Evolutionary conservation across 2,888 invertebrate genomes (phyloP).

Genomic region (Ormia ochracea): DNA sequence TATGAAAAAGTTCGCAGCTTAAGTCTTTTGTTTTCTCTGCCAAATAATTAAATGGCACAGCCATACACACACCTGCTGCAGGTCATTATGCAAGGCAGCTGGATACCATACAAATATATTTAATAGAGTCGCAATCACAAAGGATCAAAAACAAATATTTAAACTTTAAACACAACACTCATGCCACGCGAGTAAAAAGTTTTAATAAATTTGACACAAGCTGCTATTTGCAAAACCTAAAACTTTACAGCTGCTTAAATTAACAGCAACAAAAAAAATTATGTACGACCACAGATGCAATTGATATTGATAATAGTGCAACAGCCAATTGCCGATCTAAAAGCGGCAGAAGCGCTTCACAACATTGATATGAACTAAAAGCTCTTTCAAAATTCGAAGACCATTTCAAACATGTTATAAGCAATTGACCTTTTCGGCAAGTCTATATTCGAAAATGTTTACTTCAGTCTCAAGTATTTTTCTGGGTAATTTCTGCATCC

Average conservation of each 20-base stretch:
- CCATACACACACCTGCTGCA: slow-evolving; percentile 4
- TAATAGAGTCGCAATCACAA: background rate
- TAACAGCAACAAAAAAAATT: background rate
- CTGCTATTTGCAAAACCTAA: background rate
- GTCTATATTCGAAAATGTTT: background rate
- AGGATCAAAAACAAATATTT: background rate
- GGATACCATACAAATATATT: background rate
- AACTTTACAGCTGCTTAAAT: slow-evolving; percentile 7
- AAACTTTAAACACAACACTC: background rate
- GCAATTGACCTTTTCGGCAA: slow-evolving; percentile 21
- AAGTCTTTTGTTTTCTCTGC: slow-evolving; percentile 25
- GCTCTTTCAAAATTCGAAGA: background rate
- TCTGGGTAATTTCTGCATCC: slow-evolving; percentile 44
- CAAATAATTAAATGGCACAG: background rate
- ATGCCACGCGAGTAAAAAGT: too few species aligned
- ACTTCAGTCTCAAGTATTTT: background rate
- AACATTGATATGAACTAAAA: background rate
- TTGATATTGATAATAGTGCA: slow-evolving; percentile 22
- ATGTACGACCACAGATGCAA: background rate
- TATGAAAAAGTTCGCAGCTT: slow-evolving; percentile 9
- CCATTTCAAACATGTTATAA: background rate
- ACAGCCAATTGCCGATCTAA: background rate
- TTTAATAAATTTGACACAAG: slow-evolving; percentile 33
- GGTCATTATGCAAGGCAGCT: slow-evolving; percentile 33
- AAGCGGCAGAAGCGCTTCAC: background rate